phyloP scores from a whole-genome alignment of 2,113 vertebrate species.

The Anarrhichthys ocellatus region DNA sequence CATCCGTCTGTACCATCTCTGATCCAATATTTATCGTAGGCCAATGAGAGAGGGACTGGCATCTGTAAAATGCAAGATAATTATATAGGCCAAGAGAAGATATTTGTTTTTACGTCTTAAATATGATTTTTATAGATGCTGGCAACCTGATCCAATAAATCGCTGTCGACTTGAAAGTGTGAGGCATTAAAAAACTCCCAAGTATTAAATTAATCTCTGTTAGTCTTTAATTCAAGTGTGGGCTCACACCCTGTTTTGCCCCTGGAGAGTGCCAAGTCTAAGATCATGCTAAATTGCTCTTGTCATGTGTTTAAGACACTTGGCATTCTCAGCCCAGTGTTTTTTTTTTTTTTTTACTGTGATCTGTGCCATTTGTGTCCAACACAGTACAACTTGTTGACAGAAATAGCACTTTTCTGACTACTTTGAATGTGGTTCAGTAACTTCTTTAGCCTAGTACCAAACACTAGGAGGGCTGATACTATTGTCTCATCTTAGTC shows the following conservation, averaged over 20 bases:
- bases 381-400: slow-evolving; percentile 73
- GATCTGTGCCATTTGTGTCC: slow-evolving; percentile 69
- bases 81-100: slow-evolving; percentile 83
- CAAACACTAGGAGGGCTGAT: slow-evolving; percentile 26
- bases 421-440: slow-evolving; percentile 51
- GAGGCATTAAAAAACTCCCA: slow-evolving; percentile 80
- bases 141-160: slow-evolving; percentile 84
- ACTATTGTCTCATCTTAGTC: slow-evolving; percentile 22
- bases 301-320: slow-evolving; percentile 86
- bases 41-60: slow-evolving; percentile 74
- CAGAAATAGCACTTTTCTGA: slow-evolving; percentile 66
- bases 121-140: slow-evolving; percentile 84
- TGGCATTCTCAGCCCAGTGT: slow-evolving; percentile 77
- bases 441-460: slow-evolving; percentile 24
- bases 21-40: slow-evolving; percentile 76
- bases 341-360: slow-evolving; percentile 53
- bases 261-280: slow-evolving; percentile 81
- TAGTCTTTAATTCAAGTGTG: slow-evolving; percentile 83
- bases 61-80: slow-evolving; percentile 84
- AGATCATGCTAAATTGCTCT: slow-evolving; percentile 84
- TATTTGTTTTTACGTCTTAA: slow-evolving; percentile 80
- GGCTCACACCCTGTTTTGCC: slow-evolving; percentile 81
- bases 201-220: slow-evolving; percentile 86
- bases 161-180: slow-evolving; percentile 80
- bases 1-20: slow-evolving; percentile 76